Conservation (phyloP, 2,113 vertebrate genomes). For the Chamaea fasciata region DNA sequence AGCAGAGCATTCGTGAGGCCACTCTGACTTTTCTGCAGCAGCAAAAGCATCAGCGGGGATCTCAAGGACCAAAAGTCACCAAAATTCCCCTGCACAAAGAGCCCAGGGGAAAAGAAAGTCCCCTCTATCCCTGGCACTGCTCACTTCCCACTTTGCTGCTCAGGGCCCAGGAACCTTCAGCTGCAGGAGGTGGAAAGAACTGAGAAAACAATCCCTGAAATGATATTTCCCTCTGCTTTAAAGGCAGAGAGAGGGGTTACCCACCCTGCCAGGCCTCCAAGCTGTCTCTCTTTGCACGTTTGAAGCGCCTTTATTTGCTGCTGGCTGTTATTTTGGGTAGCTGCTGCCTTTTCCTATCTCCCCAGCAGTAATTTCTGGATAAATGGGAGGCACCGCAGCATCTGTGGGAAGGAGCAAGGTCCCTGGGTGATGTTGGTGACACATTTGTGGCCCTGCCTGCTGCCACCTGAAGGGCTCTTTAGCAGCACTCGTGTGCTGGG, state of each 20-base stretch:
- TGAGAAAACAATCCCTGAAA: background rate
- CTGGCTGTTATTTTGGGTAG: background rate
- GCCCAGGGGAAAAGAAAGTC: background rate
- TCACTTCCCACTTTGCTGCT: background rate
- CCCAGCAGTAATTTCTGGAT: background rate
- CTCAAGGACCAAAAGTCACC: background rate
- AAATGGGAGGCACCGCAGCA: background rate
- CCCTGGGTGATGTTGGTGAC: background rate
- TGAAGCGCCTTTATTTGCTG: background rate
- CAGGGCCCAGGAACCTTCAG: background rate
- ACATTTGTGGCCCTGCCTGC: background rate
- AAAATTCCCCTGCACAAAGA: background rate
- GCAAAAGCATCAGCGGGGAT: background rate
- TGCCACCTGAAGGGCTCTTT: constrained; percentile 31
- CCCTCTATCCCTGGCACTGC: background rate
- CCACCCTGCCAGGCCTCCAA: background rate
- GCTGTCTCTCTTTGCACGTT: background rate
- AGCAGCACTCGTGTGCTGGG: background rate
- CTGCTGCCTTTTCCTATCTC: background rate
- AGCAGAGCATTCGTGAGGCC: background rate
- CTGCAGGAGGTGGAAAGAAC: background rate
- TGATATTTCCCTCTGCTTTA: background rate
- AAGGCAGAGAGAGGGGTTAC: background rate
- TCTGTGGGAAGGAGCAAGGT: background rate
- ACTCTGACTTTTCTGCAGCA: background rate